Base-by-base conservation (phyloP, 2,888 invertebrate genomes). In the Tenthredo mesomela region DNA sequence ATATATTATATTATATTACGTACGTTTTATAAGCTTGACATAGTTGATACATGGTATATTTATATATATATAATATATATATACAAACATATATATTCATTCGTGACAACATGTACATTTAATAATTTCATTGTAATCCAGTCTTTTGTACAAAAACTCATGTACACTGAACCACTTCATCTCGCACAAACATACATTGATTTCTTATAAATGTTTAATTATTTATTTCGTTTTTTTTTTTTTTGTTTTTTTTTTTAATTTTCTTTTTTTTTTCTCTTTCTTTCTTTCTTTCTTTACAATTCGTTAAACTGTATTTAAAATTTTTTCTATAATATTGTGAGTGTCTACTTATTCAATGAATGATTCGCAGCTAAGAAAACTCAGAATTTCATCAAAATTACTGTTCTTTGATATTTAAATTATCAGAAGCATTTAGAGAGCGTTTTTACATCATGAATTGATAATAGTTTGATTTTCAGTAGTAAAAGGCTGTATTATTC, bases 331-430 rank as follows among this genome's bases (percentile, higher is more conserved):
- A 25, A 15, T 50, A 50, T 43, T 43, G 37, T 80, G 40, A 61
- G 58, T 40, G 58, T 40, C 18, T 84, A 73, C 47, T 67, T 82
- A 75, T 84, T 25, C 47, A 21, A 88, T 89, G 88, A 87, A 88
- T 89, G 89, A 89, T 83, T 85, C 58, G 70, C 71, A 75, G 84
- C 61, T 25, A 54, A 18, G 25, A 43, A 4, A 15, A 77, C 54
- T 50, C 15, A 54, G 21, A 47, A 73, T 21, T 73, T 15, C 21
- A n/a, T 47, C 33, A 7, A 15, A 33, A 77, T 29, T 50, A 15
- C 50, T 77, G 5, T 29, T 25, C 6, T 9, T 37, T 18, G 29
- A 2, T 33, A 33, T 70, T 9, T 7, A 18, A 70, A 33, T 33
- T 15, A 37, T 37, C 37, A 61, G 10, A 43, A 73, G 43, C 21